Conservation (phyloP, 2,888 invertebrate genomes). For the Phortica okadai region DNA sequence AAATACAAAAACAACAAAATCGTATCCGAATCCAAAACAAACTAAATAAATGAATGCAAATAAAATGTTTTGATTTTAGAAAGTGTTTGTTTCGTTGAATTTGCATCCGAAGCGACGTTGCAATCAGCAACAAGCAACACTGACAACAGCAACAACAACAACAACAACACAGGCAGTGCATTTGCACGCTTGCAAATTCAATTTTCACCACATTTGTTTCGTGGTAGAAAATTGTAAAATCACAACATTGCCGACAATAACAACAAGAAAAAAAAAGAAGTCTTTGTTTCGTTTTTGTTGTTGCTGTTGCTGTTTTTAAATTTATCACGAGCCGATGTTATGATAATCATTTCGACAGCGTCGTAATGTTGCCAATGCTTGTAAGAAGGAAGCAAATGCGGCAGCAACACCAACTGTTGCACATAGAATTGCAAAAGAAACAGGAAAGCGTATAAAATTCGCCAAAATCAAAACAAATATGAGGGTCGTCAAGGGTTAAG, state of each 20-base stretch:
- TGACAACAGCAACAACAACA: slow-evolving; percentile 38
- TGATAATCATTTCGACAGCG: slow-evolving; percentile 52
- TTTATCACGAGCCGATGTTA: slow-evolving; percentile 63
- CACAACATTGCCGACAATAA: not conserved
- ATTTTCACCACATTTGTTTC: slow-evolving; percentile 34
- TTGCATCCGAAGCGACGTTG: slow-evolving; percentile 14
- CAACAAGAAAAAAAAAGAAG: not conserved
- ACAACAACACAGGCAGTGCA: slow-evolving; percentile 14
- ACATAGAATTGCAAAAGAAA: slow-evolving; percentile 21
- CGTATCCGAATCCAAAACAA: too few relatives aligned
- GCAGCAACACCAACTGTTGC: slow-evolving; percentile 13
- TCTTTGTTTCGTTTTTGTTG: not conserved
- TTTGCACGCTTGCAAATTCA: slow-evolving; percentile 43
- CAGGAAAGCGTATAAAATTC: slow-evolving; percentile 38
- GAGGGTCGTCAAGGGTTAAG: slow-evolving; percentile 47
- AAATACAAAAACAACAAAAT: slow-evolving; percentile 6
- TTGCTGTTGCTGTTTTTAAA: slow-evolving; percentile 37
- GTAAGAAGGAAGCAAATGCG: not conserved
- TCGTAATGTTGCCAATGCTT: too few relatives aligned
- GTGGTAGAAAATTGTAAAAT: slow-evolving; percentile 12
- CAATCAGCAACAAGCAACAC: slow-evolving; percentile 27
- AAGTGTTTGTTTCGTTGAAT: slow-evolving; percentile 27
- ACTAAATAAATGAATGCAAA: slow-evolving; percentile 5
- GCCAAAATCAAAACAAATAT: slow-evolving; percentile 58
- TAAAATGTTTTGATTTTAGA: slow-evolving; percentile 27